Base-by-base conservation (phyloP, 2,113 vertebrate species). In the Leptocoma aspasia region DNA sequence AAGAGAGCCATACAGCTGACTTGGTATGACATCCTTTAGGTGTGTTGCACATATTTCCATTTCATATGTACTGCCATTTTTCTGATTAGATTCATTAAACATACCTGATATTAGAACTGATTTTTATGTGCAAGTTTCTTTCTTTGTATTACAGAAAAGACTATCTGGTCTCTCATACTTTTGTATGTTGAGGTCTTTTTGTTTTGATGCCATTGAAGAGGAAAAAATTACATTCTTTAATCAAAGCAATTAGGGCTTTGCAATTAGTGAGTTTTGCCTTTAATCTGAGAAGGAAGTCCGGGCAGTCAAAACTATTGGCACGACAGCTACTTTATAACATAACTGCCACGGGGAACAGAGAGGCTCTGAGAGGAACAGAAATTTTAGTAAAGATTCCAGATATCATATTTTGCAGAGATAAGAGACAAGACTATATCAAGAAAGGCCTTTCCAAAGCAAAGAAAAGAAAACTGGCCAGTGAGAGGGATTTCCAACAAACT, bases 41-140 rank as follows among this genome's bases (percentile, higher is more conserved):
- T 76, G 6, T 68, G 6, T 53, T 42, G 12, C 5, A n/a, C 0
- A 0, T 24, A 59, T 59, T 78, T 8, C 22, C 4, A 33, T 71
- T 80, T 76, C 24, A 71, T 3, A 27, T 35, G 24, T n/a, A n/a
- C 18, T 70, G 5, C 6, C 10, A 15, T 75, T 82, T 69, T 53
- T 45, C 19, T 60, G 50, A 27, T 45, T n/a, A 78, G 33, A 42
- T 37, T 57, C 6, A 64, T 56, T 89, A 47, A 52, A 86, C 56
- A 45, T 16, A 11, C 1, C 7, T 45, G 6, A 16, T 59, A 64
- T 35, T 41, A 30, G 12, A 78, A 45, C 13, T 20, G 2, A 13
- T 33, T 33, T 47, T 72, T 56, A 45, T 31, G 6, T 69, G 15
- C 5, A 71, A 28, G 4, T 44, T 54, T 63, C 31, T 61, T 76